phyloP scores from a whole-genome alignment of 2,797 vertebrate species.

The Cryptoprocta ferox region DNA sequence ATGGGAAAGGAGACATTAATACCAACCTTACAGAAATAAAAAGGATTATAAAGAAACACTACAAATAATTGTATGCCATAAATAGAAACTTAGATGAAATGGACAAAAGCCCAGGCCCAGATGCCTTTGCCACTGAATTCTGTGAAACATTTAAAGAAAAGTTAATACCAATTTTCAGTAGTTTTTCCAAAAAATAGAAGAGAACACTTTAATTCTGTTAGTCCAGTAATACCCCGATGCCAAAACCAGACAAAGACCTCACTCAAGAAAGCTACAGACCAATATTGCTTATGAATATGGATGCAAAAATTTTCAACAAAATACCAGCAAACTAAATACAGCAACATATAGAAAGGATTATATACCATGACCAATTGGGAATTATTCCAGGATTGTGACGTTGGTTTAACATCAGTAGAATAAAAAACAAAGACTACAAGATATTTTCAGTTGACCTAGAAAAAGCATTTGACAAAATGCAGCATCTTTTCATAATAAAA shows the following conservation, averaged over 20 bases:
- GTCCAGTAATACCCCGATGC: background rate
- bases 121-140: background rate
- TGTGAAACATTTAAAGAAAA: background rate
- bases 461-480: background rate
- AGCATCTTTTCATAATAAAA: constrained; percentile 9
- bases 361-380: background rate
- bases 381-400: background rate
- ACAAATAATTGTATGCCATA: background rate
- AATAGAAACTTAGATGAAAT: background rate
- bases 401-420: background rate
- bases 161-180: background rate
- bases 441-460: background rate
- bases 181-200: background rate
- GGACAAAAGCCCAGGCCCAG: background rate
- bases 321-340: constrained; percentile 1
- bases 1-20: background rate
- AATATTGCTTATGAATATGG: background rate
- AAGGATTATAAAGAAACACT: background rate
- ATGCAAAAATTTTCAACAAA: background rate
- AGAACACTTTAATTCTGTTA: background rate
- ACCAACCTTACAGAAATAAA: background rate
- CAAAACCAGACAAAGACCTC: background rate
- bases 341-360: background rate
- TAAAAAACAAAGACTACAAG: background rate
- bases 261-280: background rate